Percentiles rank a stretch among this genome's conserved stretches.
Evolutionary conservation across 1,140 invertebrate species (phyloP).

Genomic region (Neocloeon triangulifer): DNA sequence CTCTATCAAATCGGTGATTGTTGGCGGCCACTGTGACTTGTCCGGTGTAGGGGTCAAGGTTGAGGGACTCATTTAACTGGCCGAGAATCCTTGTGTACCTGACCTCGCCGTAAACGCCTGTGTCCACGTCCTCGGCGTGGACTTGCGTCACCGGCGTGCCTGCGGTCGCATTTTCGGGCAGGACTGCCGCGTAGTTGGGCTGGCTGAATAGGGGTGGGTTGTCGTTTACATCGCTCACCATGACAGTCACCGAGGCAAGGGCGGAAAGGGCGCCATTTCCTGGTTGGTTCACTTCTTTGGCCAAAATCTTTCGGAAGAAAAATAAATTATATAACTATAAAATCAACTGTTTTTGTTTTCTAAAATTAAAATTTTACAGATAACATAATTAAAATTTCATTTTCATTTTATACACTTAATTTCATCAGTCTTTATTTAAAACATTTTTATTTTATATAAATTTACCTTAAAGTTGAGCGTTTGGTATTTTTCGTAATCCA

Average conservation of each 20-base stretch:
- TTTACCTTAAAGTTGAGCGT: slow-evolving; percentile 43
- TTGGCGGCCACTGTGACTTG: slow-evolving; percentile 52
- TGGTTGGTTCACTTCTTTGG: slow-evolving; percentile 47
- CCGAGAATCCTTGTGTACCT: slow-evolving; percentile 55
- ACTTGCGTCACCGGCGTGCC: slow-evolving; percentile 53
- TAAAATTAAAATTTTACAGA: too few relatives aligned
- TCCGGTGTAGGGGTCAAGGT: slow-evolving; percentile 54
- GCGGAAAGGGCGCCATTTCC: slow-evolving; percentile 34
- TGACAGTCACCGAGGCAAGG: slow-evolving; percentile 48
- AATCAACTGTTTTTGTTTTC: slow-evolving; percentile 4
- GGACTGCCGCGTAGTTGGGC: slow-evolving; percentile 40
- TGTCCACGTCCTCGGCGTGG: slow-evolving; percentile 50
- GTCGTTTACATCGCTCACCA: slow-evolving; percentile 73
- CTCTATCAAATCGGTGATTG: slow-evolving; percentile 57
- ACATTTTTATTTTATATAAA: too few relatives aligned
- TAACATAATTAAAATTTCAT: too few relatives aligned
- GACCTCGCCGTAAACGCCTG: slow-evolving; percentile 41
- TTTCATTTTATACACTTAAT: too few relatives aligned
- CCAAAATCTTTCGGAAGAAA: slow-evolving; percentile 32
- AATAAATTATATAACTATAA: slow-evolving; percentile 7
- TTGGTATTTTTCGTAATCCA: slow-evolving; percentile 62
- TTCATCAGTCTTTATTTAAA: too few relatives aligned
- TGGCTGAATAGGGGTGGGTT: slow-evolving; percentile 62
- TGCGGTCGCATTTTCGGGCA: slow-evolving; percentile 55
- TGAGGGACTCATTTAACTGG: slow-evolving; percentile 44